Evolutionary conservation across 2,113 vertebrate species (phyloP), one percentile per base, ranked within the genome.

Genomic region (Salvelinus sp.): DNA sequence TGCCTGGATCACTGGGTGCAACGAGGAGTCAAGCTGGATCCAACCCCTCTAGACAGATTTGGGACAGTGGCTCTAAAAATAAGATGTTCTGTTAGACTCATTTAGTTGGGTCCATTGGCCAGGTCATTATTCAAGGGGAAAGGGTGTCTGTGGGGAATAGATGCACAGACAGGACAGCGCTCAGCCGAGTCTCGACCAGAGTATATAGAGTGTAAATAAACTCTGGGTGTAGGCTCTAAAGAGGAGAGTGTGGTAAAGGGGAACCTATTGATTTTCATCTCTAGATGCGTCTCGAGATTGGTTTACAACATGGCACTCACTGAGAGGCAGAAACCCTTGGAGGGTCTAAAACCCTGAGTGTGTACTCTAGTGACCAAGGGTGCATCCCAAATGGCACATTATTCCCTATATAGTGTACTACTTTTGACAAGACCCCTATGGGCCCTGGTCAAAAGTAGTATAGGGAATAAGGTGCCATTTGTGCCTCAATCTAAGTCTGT

Each of bases 1-100:
- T 62, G n/a, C 28, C 14, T 22, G 27, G 58, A 60, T 64, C 33
- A 65, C 72, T 54, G 38, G 30, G 4, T 48, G 2, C 18, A 67
- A 66, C 16, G 48, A 50, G 48, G 38, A 66, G 44, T 13, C n/a
- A 18, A 63, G 22, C n/a, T 20, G 22, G 33, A 64, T 65, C 30
- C 58, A 74, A 64, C 60, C 38, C 64, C 27, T 75, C 58, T 63
- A 73, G 14, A 88, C 81, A 73, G 60, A 91, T 87, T 80, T 84
- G 72, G 83, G 85, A 6, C 73, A 88, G 72, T 22, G 30, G 82
- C 78, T 78, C 78, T 86, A 85, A 91, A 89, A 87, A 85, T 80
- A 84, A 78, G 47, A 68, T 25, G 5, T 54, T 18, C 50, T 54
- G 50, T 75, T 4, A 81, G 71, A 63, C 62, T 87, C 6, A 33